phyloP scores from a whole-genome alignment of 2,113 vertebrate species.

The Murina feae region DNA sequence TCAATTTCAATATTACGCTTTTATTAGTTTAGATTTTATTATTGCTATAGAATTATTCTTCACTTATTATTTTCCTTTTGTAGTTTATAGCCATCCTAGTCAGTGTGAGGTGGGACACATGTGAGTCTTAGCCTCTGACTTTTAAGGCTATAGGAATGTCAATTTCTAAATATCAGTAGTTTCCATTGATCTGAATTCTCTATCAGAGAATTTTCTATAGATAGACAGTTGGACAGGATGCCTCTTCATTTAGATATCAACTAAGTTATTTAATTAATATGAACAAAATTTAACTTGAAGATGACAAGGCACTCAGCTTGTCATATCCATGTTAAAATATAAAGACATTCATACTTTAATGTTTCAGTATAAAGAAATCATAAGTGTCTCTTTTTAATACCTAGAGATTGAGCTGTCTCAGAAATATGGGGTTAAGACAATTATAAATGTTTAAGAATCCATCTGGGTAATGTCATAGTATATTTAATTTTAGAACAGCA shows the following conservation, averaged over 20 bases:
- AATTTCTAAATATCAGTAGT: background rate
- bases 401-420: background rate
- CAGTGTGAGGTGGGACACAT: background rate
- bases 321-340: background rate
- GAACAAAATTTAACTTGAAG: background rate
- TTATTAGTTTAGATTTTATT: background rate
- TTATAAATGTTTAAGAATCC: constrained; percentile 28
- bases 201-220: constrained; percentile 7
- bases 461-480: background rate
- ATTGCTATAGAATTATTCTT: background rate
- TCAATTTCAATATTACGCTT: too few relatives aligned
- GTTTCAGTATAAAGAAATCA: background rate
- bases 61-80: background rate
- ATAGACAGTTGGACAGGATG: background rate
- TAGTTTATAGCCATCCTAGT: background rate
- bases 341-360: background rate
- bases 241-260: background rate
- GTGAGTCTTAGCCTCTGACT: constrained; percentile 12
- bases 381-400: constrained; percentile 31
- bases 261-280: background rate
- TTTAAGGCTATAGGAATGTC: background rate
- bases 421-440: background rate
- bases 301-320: background rate
- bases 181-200: background rate
- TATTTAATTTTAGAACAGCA: constrained; percentile 32